Evolutionary conservation across 2,888 invertebrate species (phyloP).

Genomic region (Drosophila pegasa): DNA sequence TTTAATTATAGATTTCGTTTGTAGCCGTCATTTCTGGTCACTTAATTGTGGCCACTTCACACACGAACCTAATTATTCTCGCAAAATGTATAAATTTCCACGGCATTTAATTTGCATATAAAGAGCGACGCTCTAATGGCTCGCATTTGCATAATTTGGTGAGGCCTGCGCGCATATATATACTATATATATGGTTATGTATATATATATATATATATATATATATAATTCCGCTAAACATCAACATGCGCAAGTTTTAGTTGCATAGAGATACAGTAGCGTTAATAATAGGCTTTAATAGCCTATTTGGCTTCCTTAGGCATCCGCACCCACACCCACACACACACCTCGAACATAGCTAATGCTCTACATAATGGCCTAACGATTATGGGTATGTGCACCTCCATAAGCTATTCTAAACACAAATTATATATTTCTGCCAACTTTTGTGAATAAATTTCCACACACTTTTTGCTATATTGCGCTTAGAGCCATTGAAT

Average conservation of each 20-base stretch:
- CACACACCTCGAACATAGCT: neutral
- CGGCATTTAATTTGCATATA: slow-evolving; percentile 57
- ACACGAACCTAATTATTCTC: slow-evolving; percentile 51
- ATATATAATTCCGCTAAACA: slow-evolving; percentile 14
- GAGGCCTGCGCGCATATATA: neutral
- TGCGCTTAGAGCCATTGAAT: neutral
- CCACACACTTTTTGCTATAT: neutral
- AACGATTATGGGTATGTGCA: slow-evolving; percentile 29
- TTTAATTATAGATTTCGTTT: slow-evolving; percentile 62
- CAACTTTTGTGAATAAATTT: slow-evolving; percentile 13
- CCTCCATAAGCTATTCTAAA: slow-evolving; percentile 19
- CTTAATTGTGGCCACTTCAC: slow-evolving; percentile 54
- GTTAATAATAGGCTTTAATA: slow-evolving; percentile 27
- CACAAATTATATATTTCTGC: slow-evolving; percentile 16
- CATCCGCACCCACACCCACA: neutral
- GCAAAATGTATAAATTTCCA: slow-evolving; percentile 48
- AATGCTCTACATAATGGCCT: slow-evolving; percentile 28
- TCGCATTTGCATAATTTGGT: slow-evolving; percentile 55
- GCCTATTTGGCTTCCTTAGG: slow-evolving; percentile 20
- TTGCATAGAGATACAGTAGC: slow-evolving; percentile 29
- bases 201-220: neutral
- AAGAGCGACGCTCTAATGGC: slow-evolving; percentile 49
- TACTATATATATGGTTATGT: neutral
- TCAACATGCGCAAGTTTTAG: slow-evolving; percentile 21
- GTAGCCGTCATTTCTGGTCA: slow-evolving; percentile 42